Percentiles rank a stretch among this genome's conserved stretches.
Evolutionary conservation across 2,888 invertebrate genomes (phyloP).

Genomic region (Desoria tigrina): DNA sequence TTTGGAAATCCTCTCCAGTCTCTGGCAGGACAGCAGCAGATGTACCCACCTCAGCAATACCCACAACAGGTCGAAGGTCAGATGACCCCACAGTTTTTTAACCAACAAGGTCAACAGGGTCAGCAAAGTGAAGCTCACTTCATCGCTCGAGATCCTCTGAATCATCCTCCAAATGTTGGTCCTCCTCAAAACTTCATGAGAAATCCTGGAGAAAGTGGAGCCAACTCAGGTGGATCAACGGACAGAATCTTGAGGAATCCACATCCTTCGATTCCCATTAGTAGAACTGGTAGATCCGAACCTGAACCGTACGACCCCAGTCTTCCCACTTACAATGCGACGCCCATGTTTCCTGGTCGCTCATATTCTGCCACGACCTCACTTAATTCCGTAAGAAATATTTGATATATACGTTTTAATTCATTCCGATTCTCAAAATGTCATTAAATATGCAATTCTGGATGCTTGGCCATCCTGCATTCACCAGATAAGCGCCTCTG

Average conservation of each 20-base stretch:
- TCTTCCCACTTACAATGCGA: slow-evolving; percentile 22
- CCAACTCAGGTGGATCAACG: no score
- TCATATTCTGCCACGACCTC: neutral
- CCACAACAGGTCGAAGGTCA: neutral
- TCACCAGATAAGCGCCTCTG: no score
- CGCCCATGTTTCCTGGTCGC: slow-evolving; percentile 3
- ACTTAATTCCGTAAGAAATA: neutral
- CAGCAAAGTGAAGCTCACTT: neutral
- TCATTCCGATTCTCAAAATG: neutral
- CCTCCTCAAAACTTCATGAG: no score
- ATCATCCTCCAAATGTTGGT: neutral
- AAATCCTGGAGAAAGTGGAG: no score
- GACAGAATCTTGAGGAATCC: neutral
- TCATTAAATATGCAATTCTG: no score
- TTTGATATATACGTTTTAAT: neutral
- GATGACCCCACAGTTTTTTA: neutral
- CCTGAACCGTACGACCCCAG: slow-evolving; percentile 30
- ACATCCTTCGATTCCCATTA: no score
- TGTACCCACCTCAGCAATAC: no score
- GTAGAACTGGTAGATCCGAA: neutral
- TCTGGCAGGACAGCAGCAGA: no score
- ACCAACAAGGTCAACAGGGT: neutral
- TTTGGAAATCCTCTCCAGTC: neutral
- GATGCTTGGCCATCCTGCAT: neutral
- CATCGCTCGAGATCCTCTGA: neutral